A percentile compares a stretch with the other conserved stretches of the same genome.
Evolutionary conservation across 2,113 vertebrate genomes (phyloP).

Genomic region (Paedocypris sp.): DNA sequence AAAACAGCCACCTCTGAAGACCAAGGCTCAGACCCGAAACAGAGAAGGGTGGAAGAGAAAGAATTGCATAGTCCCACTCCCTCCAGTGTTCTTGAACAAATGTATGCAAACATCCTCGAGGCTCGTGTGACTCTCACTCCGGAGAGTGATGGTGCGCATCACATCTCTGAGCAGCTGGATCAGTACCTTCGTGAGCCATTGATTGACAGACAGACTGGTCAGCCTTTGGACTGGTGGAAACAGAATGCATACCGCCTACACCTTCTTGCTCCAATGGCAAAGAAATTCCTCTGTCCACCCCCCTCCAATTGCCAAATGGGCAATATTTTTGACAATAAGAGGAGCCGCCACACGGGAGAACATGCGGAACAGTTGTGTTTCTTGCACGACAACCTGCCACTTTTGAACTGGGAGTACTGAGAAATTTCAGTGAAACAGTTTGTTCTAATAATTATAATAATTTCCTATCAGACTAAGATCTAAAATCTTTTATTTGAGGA

Average conservation of each 20-base stretch:
- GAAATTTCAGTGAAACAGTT: no score
- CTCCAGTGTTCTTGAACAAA: background rate
- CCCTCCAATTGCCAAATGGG: background rate
- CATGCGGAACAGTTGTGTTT: background rate
- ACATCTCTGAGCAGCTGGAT: background rate
- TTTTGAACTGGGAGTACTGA: slow-evolving; percentile 2
- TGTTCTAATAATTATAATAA: no score
- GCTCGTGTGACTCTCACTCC: background rate
- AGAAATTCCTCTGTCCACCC: background rate
- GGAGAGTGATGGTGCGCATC: background rate
- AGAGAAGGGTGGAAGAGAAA: background rate
- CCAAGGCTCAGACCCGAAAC: background rate
- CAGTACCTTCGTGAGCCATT: background rate
- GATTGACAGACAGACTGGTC: background rate
- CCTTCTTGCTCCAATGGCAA: background rate
- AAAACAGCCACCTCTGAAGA: background rate
- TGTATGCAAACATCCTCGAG: background rate
- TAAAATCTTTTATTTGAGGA: no score
- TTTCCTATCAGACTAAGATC: no score
- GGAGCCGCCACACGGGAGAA: background rate
- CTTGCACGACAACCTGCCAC: background rate
- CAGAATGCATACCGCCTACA: background rate
- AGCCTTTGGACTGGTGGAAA: background rate
- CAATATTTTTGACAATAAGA: background rate
- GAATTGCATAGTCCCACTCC: background rate